Base-by-base conservation (phyloP, 2,888 invertebrate genomes). In the Hypomecis atomaria region DNA sequence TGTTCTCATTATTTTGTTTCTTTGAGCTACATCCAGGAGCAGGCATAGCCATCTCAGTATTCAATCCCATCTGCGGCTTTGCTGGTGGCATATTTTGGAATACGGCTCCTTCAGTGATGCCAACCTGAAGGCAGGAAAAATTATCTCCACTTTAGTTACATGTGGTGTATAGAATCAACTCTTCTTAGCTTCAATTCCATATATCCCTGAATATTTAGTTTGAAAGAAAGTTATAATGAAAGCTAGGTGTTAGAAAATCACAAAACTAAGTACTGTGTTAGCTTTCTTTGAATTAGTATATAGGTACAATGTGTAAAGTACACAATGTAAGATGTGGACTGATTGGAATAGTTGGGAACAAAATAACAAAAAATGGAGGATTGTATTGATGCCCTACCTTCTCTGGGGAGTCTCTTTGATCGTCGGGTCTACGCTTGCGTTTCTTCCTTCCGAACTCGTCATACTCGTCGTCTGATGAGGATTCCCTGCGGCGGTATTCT, bases 391-490 rank as follows among this genome's bases (percentile, higher is more conserved):
- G 73, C 6, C 87, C 36, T 78, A 62, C 66, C 81, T 85, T 73
- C 83, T 94, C 81, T 92, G 84, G 71, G 9, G 57, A 43, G 0
- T 62, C 60, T 56, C 47, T 45, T 52, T 33, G 66, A 50, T 64
- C 52, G 8, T 58, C 42, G 47, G 64, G 8, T 61, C 59, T 59
- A 42, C 62, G 71, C 56, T 71, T 71, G 59, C 95, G 95, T 82
- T 95, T 96, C 75, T 92, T 94, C 53, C 96, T 93, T 0, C 96
- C 96, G 84, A 97, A 97, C 86, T 99, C 99, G 89, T 99, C 99
- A 87, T 97, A 99, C 89, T 99, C 99, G 83, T 98, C 98, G 81
- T 98, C 98, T 4, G 96, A 96, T 38, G 97, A 97, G 8, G 97
- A 96, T 58, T 95, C 95, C 55, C 98, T 94, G 78, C 97, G 96